Evolutionary conservation across 2,797 vertebrate genomes (phyloP), one percentile per base, ranked within the genome.

Genomic region (Pempheris klunzingeri): DNA sequence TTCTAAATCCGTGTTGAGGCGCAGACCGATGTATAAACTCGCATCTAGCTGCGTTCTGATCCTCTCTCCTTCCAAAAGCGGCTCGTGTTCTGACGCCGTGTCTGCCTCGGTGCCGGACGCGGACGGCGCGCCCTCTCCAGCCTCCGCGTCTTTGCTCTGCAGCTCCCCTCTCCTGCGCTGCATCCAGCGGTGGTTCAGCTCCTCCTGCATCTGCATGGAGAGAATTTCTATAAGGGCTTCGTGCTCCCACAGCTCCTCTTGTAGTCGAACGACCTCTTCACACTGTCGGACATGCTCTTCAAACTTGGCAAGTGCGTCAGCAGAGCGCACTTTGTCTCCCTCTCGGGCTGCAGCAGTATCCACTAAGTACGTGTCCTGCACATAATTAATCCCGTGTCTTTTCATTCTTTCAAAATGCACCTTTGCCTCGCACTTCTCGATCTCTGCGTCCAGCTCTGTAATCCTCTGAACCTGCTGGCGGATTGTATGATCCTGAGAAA

Each of bases 401-500:
- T 94, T 94, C 81, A 98, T 95, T 72, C 98, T 94, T 88, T 98
- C 97, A 49, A 95, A 84, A 74, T 99, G 98, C 61, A 97, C 96
- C 78, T 94, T 93, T 3, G 96, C 95, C 87, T 99, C 97, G 71
- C 94, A 96, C 88, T 85, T 94, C 43, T 98, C 97, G 71, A 99
- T 99, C 81, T 99, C 97, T 0, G 92, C 78, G 88, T 99, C 97
- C 92, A 99, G 92, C 85, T 99, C 96, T 10, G 92, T 87, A 8
- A 99, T 95, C 85, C 97, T 95, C 85, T 97, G 95, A 49, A 97
- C 49, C 95, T 99, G 98, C 92, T 97, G 97, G 4, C 97, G 95
- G 88, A 99, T 94, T n/a, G 97, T 98, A 86, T 97, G 97, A 70
- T 99, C 98, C 94, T 98, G 98, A 5, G 97, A 99, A 7, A 99